Conservation (phyloP, 2,888 invertebrate genomes). For the Ochlodes sylvanus region DNA sequence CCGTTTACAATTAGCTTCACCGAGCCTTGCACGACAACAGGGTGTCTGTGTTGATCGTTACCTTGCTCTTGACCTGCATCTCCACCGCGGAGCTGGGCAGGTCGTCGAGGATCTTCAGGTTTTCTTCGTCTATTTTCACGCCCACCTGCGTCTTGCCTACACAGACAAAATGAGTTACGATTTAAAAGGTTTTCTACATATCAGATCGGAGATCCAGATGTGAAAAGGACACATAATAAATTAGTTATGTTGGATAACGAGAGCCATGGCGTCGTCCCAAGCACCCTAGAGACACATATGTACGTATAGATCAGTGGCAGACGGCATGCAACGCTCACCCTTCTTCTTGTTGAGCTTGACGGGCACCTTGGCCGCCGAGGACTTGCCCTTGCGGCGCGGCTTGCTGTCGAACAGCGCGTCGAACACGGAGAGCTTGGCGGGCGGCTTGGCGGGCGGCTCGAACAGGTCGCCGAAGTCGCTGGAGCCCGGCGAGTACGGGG, state of each 20-base stretch:
- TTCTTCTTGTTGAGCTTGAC: conserved; percentile 66
- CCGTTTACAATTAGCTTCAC: no score
- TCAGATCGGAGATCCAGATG: no score
- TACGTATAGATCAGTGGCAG: no score
- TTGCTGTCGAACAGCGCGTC: conserved; percentile 87
- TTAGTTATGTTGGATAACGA: no score
- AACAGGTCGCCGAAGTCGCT: conserved; percentile 95
- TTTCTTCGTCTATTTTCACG: conserved; percentile 91
- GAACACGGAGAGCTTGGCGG: conserved; percentile 74
- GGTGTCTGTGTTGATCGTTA: conserved; percentile 57
- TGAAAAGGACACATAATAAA: no score
- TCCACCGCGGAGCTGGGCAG: conserved; percentile 97
- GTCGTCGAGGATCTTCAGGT: conserved; percentile 93
- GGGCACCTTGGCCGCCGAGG: conserved; percentile 43
- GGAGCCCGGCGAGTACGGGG: conserved; percentile 96
- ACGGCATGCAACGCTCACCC: conserved; percentile 56
- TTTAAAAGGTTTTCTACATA: no score
- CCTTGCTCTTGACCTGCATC: conserved; percentile 97
- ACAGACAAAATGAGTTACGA: neutral
- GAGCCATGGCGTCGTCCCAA: no score
- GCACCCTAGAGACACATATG: no score
- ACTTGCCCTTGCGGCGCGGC: conserved; percentile 47
- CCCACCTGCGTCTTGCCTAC: conserved; percentile 86
- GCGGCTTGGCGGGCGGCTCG: conserved; percentile 81
- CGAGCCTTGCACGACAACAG: no score